Conservation (phyloP, 2,113 vertebrate genomes). For the Heterochromis multidens region DNA sequence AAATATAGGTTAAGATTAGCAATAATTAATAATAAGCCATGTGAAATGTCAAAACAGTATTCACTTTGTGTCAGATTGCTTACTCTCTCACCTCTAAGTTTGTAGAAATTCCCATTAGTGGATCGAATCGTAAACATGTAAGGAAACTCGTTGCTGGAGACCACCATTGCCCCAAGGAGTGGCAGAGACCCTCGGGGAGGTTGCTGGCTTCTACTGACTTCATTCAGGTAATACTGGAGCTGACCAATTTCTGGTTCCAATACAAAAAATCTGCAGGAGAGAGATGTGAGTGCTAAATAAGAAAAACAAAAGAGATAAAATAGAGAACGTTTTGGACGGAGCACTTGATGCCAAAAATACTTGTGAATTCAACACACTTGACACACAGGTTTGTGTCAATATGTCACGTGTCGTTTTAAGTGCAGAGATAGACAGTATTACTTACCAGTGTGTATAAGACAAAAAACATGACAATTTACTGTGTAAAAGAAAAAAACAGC, state of each 20-base stretch:
- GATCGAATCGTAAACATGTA: constrained; percentile 88
- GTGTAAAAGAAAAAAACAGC: no score
- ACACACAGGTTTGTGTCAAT: no score
- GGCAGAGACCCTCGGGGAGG: constrained; percentile 82
- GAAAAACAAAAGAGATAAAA: not conserved
- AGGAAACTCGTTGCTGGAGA: constrained; percentile 82
- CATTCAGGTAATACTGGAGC: constrained; percentile 89
- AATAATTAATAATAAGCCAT: no score
- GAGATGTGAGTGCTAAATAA: not conserved
- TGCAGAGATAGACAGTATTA: no score
- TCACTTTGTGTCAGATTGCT: no score
- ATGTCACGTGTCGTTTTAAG: no score
- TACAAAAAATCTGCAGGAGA: constrained; percentile 77
- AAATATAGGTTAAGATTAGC: no score
- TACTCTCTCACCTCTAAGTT: constrained; percentile 82
- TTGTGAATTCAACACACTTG: no score
- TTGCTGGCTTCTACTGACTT: constrained; percentile 83
- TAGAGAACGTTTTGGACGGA: no score
- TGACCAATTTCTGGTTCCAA: constrained; percentile 85
- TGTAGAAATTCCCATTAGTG: constrained; percentile 84
- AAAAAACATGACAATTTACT: no score
- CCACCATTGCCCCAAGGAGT: constrained; percentile 84
- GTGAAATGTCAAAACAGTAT: not conserved
- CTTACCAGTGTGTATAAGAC: no score
- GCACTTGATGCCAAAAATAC: no score